These are phyloP conservation scores for Tichodroma muraria DNA, from an alignment of 2,113 vertebrate genomes.

Conservation along the genomic window DNA sequence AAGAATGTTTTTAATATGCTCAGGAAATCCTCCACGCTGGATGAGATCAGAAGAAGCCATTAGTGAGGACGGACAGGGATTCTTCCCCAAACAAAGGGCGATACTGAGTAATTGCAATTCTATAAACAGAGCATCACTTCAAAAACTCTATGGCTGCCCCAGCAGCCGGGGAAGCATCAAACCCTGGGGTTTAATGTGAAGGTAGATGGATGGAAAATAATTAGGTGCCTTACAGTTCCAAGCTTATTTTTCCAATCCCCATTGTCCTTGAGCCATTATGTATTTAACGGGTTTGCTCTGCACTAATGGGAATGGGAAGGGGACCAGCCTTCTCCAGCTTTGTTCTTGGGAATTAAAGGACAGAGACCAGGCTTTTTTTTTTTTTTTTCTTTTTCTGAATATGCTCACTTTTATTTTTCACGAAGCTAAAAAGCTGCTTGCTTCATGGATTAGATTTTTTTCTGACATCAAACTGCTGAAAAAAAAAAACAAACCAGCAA, in stretches of 20 bases:
- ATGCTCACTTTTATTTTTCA: not conserved
- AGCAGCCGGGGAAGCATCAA: not conserved
- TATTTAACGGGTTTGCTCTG: not conserved
- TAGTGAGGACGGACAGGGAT: not conserved
- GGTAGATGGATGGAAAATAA: not conserved
- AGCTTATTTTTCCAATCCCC: not conserved
- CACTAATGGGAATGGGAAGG: not conserved
- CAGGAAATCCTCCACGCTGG: not conserved
- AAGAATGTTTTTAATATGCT: conserved; percentile 1
- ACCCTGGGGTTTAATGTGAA: not conserved
- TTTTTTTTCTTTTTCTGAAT: not conserved
- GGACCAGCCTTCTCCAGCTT: not conserved
- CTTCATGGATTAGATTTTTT: not conserved
- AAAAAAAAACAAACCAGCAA: not conserved
- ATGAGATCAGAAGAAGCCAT: conserved; percentile 17
- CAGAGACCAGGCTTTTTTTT: not conserved
- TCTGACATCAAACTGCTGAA: not conserved
- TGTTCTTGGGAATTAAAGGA: not conserved
- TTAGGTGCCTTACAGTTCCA: not conserved
- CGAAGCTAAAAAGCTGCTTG: not conserved
- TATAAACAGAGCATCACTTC: not conserved
- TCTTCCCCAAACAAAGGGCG: not conserved
- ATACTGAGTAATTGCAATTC: not conserved
- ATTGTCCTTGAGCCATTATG: not conserved
- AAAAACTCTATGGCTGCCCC: not conserved